Evolutionary conservation across 2,113 vertebrate genomes (phyloP).

Genomic region (Buteo buteo): DNA sequence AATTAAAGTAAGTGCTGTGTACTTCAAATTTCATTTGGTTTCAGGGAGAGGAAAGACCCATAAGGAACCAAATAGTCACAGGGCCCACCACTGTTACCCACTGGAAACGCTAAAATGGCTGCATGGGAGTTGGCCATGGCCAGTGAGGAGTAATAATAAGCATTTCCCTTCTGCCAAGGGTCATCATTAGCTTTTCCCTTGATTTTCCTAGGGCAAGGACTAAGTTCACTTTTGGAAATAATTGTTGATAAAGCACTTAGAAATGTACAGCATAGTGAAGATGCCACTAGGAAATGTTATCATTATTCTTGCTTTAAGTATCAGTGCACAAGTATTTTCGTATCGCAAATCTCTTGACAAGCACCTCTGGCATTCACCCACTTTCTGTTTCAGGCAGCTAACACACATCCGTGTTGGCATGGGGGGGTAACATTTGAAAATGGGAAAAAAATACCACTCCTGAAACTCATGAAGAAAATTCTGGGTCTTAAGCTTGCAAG

Average conservation of each 20-base stretch:
- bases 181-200: neutral
- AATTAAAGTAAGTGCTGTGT: neutral
- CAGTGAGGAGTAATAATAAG: neutral
- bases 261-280: neutral
- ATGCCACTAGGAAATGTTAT: neutral
- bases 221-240: neutral
- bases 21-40: neutral
- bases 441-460: rapidly evolving
- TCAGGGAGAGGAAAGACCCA: neutral
- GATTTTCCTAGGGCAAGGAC: neutral
- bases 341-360: neutral
- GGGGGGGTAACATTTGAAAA: neutral
- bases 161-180: neutral
- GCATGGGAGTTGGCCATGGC: neutral
- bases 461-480: neutral
- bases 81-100: neutral
- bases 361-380: neutral
- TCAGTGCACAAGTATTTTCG: neutral
- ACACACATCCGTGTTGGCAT: rapidly evolving
- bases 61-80: neutral
- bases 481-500: neutral
- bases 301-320: neutral
- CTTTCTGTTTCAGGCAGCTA: neutral
- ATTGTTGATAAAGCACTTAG: neutral
- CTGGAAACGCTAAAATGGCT: neutral